A percentile compares a stretch with the other conserved stretches of the same genome.
phyloP scores from a whole-genome alignment of 23 tunicate genomes.

The Ciona savignyi region DNA sequence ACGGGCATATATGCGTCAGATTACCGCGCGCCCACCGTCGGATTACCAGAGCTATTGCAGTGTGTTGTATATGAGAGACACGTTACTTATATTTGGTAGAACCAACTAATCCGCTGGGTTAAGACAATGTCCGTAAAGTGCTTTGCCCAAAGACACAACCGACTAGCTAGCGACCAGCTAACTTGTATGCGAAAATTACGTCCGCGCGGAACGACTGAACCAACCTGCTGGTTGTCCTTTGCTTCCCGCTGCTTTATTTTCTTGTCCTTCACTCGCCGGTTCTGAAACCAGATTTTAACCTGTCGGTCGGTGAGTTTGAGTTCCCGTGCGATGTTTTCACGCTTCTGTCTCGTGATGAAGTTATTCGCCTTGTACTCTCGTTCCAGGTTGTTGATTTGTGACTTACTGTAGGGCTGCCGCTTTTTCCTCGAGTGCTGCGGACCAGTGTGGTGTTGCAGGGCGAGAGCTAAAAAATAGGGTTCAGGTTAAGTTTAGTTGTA shows the following conservation, averaged over 20 bases:
- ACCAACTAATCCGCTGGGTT: no score
- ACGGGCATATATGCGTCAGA: no score
- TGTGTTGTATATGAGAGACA: no score
- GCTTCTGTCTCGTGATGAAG: constrained; percentile 96
- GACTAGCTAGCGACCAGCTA: no score
- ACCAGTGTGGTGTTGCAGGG: constrained; percentile 14
- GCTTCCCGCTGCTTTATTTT: constrained; percentile 80
- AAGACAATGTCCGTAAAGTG: no score
- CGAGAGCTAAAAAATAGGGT: not conserved
- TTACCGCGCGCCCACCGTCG: no score
- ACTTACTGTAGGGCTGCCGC: constrained; percentile 95
- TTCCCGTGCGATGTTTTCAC: constrained; percentile 79
- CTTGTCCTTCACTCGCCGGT: constrained; percentile 96
- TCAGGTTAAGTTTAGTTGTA: no score
- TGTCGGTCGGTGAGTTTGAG: constrained; percentile 95
- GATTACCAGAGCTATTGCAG: no score
- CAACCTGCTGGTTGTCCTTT: constrained; percentile 64
- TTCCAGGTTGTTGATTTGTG: constrained; percentile 81
- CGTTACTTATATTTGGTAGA: no score
- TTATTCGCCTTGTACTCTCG: constrained; percentile 81
- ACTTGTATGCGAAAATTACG: no score
- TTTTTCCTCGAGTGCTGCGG: constrained; percentile 54
- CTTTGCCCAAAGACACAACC: no score
- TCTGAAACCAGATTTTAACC: constrained; percentile 99
- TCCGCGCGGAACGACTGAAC: no score